A percentile compares a stretch with the other conserved stretches of the same genome.
Evolutionary conservation across 2,888 invertebrate species (phyloP).

Genomic region (Caprella mutica): DNA sequence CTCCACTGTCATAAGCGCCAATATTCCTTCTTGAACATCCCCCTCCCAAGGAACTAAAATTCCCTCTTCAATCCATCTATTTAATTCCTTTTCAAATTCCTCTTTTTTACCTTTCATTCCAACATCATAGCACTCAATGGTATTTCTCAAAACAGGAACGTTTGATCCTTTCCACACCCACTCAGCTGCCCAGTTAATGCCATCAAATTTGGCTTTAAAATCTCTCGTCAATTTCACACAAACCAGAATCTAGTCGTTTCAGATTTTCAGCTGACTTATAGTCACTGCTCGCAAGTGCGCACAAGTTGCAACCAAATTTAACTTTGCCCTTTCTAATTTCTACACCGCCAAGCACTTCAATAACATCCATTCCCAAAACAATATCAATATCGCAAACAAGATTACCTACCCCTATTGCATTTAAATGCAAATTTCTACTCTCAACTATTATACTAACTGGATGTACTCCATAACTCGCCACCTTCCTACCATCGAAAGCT

Average conservation of each 20-base stretch:
- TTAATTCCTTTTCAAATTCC: not conserved
- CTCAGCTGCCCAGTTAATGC: not conserved
- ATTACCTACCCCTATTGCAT: too few species aligned
- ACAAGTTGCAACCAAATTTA: not conserved
- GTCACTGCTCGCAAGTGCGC: not conserved
- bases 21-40: constrained; percentile 3
- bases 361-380: too few species aligned
- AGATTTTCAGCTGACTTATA: too few species aligned
- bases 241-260: too few species aligned
- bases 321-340: not conserved
- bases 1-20: not conserved
- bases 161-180: not conserved
- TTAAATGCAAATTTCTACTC: too few species aligned
- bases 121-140: not conserved
- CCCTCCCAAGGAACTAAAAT: not conserved
- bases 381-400: too few species aligned
- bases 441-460: not conserved
- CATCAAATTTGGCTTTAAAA: not conserved
- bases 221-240: not conserved
- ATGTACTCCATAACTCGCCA: not conserved
- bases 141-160: not conserved
- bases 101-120: not conserved
- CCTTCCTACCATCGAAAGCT: constrained; percentile 6
- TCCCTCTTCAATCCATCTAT: constrained; percentile 5
- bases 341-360: not conserved